These are phyloP conservation scores for Euwallacea similis DNA, from an alignment of 1,140 invertebrate genomes.

Conservation along the genomic window DNA sequence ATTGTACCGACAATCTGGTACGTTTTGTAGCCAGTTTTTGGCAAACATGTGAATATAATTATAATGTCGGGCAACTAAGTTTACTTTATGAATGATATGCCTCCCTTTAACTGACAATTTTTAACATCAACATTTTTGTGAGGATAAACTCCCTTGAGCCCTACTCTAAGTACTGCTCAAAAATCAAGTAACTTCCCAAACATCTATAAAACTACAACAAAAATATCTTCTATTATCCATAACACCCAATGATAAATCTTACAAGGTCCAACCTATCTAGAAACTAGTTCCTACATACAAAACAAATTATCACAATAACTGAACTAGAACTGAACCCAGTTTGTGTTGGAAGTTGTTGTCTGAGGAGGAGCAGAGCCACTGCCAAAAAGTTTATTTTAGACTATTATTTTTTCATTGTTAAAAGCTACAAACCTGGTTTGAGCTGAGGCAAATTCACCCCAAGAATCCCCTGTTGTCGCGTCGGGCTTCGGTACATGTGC, in stretches of 20 bases:
- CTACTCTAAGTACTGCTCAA: constrained; percentile 4
- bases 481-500: constrained; percentile 56
- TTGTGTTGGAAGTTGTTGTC: constrained; percentile 16
- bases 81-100: too few relatives aligned
- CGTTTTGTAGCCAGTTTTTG: too few relatives aligned
- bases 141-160: too few relatives aligned
- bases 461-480: constrained; percentile 59
- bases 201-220: constrained; percentile 1
- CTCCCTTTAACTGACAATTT: too few relatives aligned
- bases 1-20: too few relatives aligned
- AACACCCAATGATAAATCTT: constrained; percentile 13
- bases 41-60: too few relatives aligned
- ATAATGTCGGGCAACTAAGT: too few relatives aligned
- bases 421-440: constrained; percentile 54
- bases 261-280: constrained; percentile 1
- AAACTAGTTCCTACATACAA: constrained; percentile 11
- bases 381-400: neutral
- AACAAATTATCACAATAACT: constrained; percentile 28
- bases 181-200: neutral
- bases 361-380: constrained; percentile 12
- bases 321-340: constrained; percentile 39
- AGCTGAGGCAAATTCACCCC: constrained; percentile 80
- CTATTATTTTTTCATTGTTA: neutral
- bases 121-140: too few relatives aligned
- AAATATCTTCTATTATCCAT: neutral